Percentiles rank a stretch among this genome's conserved stretches.
Evolutionary conservation across 2,797 vertebrate species (phyloP).

Genomic region (Ctenopoma kingsleyae): DNA sequence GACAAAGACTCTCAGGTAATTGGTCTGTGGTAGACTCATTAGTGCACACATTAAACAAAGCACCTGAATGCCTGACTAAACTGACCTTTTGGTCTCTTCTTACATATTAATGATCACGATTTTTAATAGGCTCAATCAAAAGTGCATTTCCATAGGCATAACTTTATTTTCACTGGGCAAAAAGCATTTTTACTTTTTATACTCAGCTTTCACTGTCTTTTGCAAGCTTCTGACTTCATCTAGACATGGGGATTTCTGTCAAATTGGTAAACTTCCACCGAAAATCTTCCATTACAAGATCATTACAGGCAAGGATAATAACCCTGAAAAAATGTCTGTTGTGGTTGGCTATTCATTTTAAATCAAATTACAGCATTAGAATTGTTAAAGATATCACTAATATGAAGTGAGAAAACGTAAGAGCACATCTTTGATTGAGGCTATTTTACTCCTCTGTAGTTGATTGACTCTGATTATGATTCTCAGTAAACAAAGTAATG

Average conservation of each 20-base stretch:
- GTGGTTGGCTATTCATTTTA: no score
- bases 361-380: neutral
- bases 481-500: neutral
- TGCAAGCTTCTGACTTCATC: no score
- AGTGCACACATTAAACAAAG: slow-evolving; percentile 27
- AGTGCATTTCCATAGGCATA: slow-evolving; percentile 5
- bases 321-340: no score
- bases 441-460: neutral
- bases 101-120: slow-evolving; percentile 39
- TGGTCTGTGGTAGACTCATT: slow-evolving; percentile 36
- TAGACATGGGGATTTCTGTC: no score
- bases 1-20: slow-evolving; percentile 19
- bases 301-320: no score
- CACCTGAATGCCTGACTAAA: slow-evolving; percentile 10
- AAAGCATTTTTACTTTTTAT: neutral
- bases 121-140: slow-evolving; percentile 1
- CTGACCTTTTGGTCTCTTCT: slow-evolving; percentile 42
- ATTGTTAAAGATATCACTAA: neutral
- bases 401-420: neutral
- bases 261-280: no score
- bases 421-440: neutral
- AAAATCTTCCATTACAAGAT: no score
- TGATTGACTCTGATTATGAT: neutral
- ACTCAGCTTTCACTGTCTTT: neutral
- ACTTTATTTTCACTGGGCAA: neutral